Percentiles rank a stretch among this genome's conserved stretches.
Evolutionary conservation across 2,888 invertebrate genomes (phyloP).

Genomic region (Diaperis boleti): DNA sequence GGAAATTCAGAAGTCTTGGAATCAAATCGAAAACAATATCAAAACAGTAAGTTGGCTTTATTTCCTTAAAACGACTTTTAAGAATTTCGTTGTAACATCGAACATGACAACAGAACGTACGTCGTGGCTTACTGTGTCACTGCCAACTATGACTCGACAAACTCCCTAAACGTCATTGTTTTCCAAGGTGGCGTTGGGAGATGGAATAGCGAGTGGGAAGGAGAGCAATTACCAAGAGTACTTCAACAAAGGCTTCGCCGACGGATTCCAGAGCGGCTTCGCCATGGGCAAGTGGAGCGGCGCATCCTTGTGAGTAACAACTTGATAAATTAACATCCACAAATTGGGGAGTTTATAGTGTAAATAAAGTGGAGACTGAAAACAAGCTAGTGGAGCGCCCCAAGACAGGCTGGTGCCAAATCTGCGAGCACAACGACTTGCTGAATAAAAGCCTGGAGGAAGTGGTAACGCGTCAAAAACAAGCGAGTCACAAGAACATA

Average conservation of each 20-base stretch:
- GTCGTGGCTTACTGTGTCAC: not conserved
- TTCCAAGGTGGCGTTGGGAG: constrained; percentile 57
- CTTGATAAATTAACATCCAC: too few relatives aligned
- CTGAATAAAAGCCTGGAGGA: not conserved
- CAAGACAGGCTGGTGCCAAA: constrained; percentile 16
- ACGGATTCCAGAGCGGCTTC: constrained; percentile 75
- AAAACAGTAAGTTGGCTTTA: constrained; percentile 1
- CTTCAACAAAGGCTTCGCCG: constrained; percentile 77
- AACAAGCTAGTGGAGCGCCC: not conserved
- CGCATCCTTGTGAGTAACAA: constrained; percentile 54
- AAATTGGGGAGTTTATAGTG: too few relatives aligned
- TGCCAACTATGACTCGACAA: not conserved
- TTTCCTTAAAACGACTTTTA: too few relatives aligned
- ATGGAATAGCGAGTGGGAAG: constrained; percentile 77
- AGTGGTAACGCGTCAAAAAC: not conserved
- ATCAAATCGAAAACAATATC: not conserved
- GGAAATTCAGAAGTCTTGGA: constrained; percentile 3
- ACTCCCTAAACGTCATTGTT: not conserved
- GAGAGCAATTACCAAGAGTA: constrained; percentile 74
- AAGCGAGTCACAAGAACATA: not conserved
- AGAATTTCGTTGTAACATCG: too few relatives aligned
- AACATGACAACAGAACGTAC: not conserved
- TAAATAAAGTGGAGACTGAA: not conserved
- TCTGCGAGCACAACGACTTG: not conserved
- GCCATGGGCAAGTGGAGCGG: constrained; percentile 70